Evolutionary conservation across 2,797 vertebrate genomes (phyloP), one percentile per base, ranked within the genome.

Genomic region (Distichodus sexfasciatus): DNA sequence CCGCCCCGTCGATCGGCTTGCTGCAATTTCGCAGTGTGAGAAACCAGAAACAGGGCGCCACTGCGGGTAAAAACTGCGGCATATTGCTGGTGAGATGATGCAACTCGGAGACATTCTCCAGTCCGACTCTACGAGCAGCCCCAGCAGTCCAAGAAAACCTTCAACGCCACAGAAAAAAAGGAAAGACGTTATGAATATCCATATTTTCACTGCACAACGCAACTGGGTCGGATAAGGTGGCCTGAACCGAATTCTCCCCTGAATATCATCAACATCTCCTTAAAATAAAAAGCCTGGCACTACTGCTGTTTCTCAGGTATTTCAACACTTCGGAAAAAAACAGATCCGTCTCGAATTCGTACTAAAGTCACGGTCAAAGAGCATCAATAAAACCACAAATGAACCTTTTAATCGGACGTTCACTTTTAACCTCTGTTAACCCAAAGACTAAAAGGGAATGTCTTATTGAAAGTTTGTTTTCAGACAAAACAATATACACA

Each of bases 41-140:
- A 72, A 69, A 76, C 71, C 41, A 78, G 65, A 54, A 75, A 74
- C 78, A 75, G 66, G 64, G 65, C 51, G 84, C 87, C 87, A 88
- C 87, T 90, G 89, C 89, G 87, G 89, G 83, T 87, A 82, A 83
- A 89, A 88, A 89, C 86, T 90, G 89, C 89, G 81, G 87, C 90
- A 90, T 81, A 82, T 86, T 86, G 81, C 83, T 81, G 83, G 76
- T 68, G 72, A 87, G 89, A 90, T 92, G 91, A 92, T 91, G 91
- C 90, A 92, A 92, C 86, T 77, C 66, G 87, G 82, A 87, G 90
- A 90, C 86, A 91, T 81, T 8, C 81, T 69, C 62, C 80, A 48
- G 71, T 82, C 72, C 74, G n/a, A n/a, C n/a, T 79, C 82, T 85
- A 83, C 74, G 80, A 66, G 50, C 58, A 73, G 72, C 66, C 67